These are phyloP conservation scores for Actenoides hombroni DNA, from an alignment of 2,113 vertebrate genomes.

Conservation along the genomic window DNA sequence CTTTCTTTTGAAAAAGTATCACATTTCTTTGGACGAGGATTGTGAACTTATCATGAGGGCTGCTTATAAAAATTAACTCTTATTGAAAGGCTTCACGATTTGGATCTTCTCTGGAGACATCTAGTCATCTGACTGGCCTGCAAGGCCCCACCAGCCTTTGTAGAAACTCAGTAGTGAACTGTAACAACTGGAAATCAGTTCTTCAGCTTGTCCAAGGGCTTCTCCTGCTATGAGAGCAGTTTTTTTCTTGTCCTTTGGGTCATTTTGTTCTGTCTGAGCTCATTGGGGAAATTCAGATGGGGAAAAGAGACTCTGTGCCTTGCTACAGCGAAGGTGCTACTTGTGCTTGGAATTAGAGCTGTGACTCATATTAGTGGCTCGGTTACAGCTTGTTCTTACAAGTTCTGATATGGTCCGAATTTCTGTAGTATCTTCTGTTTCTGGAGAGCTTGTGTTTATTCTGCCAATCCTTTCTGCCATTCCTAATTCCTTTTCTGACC, in stretches of 20 bases:
- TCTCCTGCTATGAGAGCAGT: not conserved
- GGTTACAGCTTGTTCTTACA: not conserved
- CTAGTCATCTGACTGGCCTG: fast-evolving
- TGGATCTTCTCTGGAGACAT: not conserved
- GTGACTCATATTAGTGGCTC: not conserved
- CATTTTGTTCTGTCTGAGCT: not conserved
- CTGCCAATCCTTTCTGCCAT: not conserved
- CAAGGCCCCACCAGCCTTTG: not conserved
- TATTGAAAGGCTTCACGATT: not conserved
- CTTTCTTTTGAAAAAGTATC: not conserved
- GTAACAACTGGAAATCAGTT: not conserved
- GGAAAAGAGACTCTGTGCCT: not conserved
- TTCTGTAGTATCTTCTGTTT: not conserved
- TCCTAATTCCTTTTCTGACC: not conserved
- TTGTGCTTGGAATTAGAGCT: not conserved
- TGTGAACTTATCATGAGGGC: fast-evolving
- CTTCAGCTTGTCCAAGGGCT: not conserved
- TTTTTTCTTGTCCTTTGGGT: not conserved
- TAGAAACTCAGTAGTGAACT: not conserved
- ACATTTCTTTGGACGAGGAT: not conserved
- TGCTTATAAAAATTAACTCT: not conserved
- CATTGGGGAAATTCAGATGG: not conserved
- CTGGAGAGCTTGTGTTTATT: not conserved
- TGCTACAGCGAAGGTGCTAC: not conserved
- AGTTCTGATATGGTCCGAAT: not conserved